phyloP scores from a whole-genome alignment of 2,113 vertebrate species.

The Bubo blakistoni region DNA sequence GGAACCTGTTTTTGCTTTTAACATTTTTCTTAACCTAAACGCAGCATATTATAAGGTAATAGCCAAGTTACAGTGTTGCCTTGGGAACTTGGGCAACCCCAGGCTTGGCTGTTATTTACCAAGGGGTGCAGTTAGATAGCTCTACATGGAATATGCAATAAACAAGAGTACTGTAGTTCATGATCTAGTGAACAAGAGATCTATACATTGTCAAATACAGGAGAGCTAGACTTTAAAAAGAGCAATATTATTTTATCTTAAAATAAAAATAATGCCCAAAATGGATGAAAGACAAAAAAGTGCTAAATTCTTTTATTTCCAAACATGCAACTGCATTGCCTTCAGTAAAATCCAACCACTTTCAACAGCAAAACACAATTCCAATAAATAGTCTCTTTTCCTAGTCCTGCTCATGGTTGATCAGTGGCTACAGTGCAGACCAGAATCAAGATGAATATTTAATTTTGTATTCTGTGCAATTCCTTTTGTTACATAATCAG shows the following conservation, averaged over 20 bases:
- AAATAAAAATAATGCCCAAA: not conserved
- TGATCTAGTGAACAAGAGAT: not conserved
- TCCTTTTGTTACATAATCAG: fast-evolving
- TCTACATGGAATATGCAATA: not conserved
- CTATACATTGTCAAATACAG: not conserved
- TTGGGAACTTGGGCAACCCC: not conserved
- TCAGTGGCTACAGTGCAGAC: fast-evolving
- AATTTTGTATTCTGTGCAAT: not conserved
- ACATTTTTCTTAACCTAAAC: fast-evolving
- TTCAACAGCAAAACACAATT: not conserved
- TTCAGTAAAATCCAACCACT: not conserved
- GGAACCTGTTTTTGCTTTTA: not conserved
- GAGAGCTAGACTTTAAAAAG: not conserved
- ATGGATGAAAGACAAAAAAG: not conserved
- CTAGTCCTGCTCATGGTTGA: too few species aligned
- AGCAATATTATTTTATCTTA: not conserved
- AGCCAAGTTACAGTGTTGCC: not conserved
- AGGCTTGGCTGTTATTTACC: not conserved
- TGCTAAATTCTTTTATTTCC: not conserved
- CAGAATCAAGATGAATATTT: fast-evolving
- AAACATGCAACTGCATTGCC: not conserved
- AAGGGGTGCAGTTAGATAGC: not conserved
- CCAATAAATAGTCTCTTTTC: not conserved
- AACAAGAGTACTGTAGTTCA: not conserved
- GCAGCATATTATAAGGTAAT: not conserved